Base-by-base conservation (phyloP, 2,113 vertebrate species). In the Gobiocypris rarus region DNA sequence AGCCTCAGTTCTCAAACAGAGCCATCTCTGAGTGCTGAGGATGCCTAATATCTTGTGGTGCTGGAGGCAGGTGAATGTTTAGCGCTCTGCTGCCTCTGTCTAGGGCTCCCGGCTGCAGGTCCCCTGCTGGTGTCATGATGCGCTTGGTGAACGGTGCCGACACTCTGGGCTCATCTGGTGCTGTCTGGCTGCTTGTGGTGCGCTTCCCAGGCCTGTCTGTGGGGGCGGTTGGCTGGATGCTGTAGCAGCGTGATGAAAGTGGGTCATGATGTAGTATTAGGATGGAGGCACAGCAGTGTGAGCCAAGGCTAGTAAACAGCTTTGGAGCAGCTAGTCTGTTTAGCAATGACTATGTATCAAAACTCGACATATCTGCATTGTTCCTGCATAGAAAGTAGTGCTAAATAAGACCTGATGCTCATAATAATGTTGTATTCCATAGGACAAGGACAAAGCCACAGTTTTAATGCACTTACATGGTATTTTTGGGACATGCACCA, bases 231-330 rank as follows among this genome's bases (percentile, higher is more conserved):
- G 83, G 75, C 87, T 89, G 84, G 28, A 61, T 61, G 81, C 74
- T 80, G 81, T 73, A 31, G 75, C 75, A 34, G 58, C 9, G 59
- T 75, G 56, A 76, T 70, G 89, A 93, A 94, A 93, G 82, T 94
- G 93, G 94, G 93, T 95, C 93, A 94, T 88, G 82, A 88, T 59
- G 86, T 89, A 87, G 89, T 88, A 89, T 87, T 84, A 89, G 91
- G 88, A 87, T 89, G 89, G 91, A 90, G 86, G 85, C 83, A 88
- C 92, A 88, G 90, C 90, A 86, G 83, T 88, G 89, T 87, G 86
- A 87, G 88, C 88, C 90, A 88, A 86, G 86, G 90, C 90, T 89
- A 85, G 83, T 88, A 91, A 93, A 92, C 10, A 11, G 89, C 87
- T 92, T 91, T 90, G 81, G 54, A 86, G 61, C 83, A 83, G 85